Base-by-base conservation (phyloP, 2,113 vertebrate genomes). In the Anser cygnoides region DNA sequence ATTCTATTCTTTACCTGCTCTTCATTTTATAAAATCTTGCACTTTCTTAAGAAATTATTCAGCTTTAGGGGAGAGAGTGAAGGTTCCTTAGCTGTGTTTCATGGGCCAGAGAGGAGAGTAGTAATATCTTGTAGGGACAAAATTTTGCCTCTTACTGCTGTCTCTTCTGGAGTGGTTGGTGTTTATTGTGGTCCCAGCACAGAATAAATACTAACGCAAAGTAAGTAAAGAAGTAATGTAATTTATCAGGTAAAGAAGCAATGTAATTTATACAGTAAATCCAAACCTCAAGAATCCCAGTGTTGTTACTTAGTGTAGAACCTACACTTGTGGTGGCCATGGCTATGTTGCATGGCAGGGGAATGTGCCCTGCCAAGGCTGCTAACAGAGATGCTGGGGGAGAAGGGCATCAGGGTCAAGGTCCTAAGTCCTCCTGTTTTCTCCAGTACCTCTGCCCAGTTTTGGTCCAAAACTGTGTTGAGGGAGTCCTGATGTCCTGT, bases 311-410 rank as follows among this genome's bases (percentile, higher is more conserved):
- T 23, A 39, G 13, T 3, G 26, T 21, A 26, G 25, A 44, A 78
- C 63, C 17, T 31, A 50, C 8, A 3, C 9, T 39, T 39, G 20
- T 6, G 39, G 44, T 39, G 18, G 63, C 46, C 31, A 41, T 76
- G 29, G 57, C 29, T 75, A 11, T 1, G 2, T 28, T 44, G 19
- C 22, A 4, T 0, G 3, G 19, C 23, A 6, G 3, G 26, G 43
- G 19, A 59, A 78, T 3, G 9, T 14, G 11, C 67, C 52, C 59
- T 35, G 19, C 35, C 52, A 62, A 57, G 11, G 13, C 29, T 87
- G 15, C 22, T 65, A 49, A 15, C n/a, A 49, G 39, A 58, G 28
- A 3, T 41, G 46, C 14, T 39, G 14, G 4, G 13, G 17, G 11
- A 59, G 11, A 7, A 59, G 18, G 19, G 4, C 3, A 20, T 54